Conservation (phyloP, 2,797 vertebrate species). For the Lacerta viridis region DNA sequence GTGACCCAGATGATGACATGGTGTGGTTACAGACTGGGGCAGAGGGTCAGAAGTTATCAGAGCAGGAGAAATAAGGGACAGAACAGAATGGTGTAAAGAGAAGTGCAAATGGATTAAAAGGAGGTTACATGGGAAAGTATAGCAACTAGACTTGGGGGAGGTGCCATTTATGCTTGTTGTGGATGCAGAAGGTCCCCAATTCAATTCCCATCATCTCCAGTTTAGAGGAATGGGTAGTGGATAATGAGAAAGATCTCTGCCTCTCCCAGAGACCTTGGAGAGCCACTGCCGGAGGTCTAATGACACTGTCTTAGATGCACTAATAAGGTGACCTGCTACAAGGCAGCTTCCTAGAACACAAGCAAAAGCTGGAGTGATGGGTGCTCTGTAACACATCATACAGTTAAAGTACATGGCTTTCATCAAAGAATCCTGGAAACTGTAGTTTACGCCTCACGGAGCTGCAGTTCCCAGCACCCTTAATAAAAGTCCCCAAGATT, state of each 20-base stretch:
- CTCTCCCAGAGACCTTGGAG: background rate
- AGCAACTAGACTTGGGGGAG: background rate
- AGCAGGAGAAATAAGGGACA: background rate
- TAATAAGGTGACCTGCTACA: background rate
- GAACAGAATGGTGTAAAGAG: background rate
- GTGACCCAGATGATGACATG: background rate
- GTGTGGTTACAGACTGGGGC: background rate
- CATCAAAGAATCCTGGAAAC: too few species aligned
- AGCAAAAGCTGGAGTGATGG: background rate
- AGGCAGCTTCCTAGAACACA: too few species aligned
- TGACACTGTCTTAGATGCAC: background rate
- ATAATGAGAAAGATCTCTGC: background rate
- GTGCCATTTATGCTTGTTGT: background rate
- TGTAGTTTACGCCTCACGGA: too few species aligned
- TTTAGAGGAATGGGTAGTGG: background rate
- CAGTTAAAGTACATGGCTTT: too few species aligned
- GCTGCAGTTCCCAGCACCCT: too few species aligned
- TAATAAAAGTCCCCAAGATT: too few species aligned
- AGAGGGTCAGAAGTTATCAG: background rate
- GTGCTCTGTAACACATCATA: too few species aligned
- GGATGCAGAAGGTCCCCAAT: background rate
- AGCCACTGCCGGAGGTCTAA: background rate
- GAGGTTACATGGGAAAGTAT: too few species aligned
- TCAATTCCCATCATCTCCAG: background rate
- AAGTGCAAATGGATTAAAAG: background rate